Conservation (phyloP, 2,888 invertebrate species). For the Craniophora ligustri region DNA sequence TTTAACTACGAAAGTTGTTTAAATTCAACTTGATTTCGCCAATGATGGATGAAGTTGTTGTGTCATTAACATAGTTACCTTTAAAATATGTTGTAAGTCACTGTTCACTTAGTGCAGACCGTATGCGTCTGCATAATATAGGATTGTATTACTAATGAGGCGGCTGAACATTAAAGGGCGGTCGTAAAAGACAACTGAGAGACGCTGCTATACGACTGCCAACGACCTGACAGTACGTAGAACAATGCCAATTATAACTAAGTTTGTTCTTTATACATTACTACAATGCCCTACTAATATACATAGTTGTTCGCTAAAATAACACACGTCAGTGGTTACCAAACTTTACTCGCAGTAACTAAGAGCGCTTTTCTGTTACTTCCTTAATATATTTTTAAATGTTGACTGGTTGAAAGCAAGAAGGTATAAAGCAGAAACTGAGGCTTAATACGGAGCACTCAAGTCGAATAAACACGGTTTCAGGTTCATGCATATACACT, state of each 20-base stretch:
- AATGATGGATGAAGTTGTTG: not conserved
- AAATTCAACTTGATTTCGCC: not conserved
- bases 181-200: not conserved
- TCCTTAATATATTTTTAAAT: no score
- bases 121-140: not conserved
- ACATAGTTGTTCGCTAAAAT: not conserved
- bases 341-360: not conserved
- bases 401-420: no score
- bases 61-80: not conserved
- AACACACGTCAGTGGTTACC: not conserved
- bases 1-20: no score
- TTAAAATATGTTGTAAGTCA: not conserved
- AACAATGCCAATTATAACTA: constrained; percentile 17
- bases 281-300: not conserved
- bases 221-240: constrained; percentile 19
- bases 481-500: no score
- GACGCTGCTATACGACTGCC: constrained; percentile 8
- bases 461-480: no score
- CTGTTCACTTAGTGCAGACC: not conserved
- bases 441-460: no score
- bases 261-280: not conserved
- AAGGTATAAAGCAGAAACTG: no score
- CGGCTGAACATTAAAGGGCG: not conserved
- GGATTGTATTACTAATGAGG: not conserved
- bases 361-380: no score